Conservation (phyloP, 2,797 vertebrate genomes). For the Sarcophilus harrisii region DNA sequence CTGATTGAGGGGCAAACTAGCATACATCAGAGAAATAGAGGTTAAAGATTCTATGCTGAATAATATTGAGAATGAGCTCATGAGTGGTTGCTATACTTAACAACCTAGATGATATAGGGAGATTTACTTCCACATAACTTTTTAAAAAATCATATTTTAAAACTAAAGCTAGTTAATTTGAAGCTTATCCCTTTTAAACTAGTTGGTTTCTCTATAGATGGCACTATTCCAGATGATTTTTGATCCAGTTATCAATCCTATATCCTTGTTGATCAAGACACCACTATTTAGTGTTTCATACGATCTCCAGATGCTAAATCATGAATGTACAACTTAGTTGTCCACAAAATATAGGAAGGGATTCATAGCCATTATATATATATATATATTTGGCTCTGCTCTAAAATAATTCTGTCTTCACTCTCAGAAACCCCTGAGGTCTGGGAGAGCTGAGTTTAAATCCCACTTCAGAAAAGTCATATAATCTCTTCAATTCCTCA, state of each 20-base stretch:
- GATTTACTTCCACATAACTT: not conserved
- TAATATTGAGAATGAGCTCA: too few species aligned
- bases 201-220: not conserved
- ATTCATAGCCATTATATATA: not conserved
- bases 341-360: constrained; percentile 3
- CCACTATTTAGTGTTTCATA: constrained; percentile 28
- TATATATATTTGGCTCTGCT: not conserved
- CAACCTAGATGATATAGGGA: not conserved
- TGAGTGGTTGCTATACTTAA: not conserved
- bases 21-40: not conserved
- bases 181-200: not conserved
- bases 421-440: not conserved
- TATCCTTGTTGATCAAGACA: not conserved
- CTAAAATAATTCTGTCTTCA: not conserved
- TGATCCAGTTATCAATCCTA: constrained; percentile 12
- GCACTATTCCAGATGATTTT: not conserved
- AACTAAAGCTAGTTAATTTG: not conserved
- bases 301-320: constrained; percentile 44
- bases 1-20: not conserved
- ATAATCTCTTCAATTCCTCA: not conserved
- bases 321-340: not conserved
- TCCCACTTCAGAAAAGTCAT: not conserved
- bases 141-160: not conserved
- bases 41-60: not conserved
- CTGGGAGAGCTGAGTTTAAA: not conserved